These are phyloP conservation scores for Gymnocheta viridis DNA, from an alignment of 2,888 invertebrate genomes.

Conservation along the genomic window DNA sequence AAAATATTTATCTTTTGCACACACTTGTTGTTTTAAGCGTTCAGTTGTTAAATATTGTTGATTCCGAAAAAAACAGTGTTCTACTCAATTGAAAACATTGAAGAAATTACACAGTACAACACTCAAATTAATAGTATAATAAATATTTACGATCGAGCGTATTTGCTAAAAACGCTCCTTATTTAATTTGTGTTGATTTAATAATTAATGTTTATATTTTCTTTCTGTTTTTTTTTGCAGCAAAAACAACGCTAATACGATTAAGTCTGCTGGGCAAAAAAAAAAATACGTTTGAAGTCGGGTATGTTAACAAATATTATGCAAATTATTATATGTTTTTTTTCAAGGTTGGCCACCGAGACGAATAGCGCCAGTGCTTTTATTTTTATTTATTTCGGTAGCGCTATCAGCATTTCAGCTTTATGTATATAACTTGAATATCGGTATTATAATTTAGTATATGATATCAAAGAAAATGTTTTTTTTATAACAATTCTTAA, in stretches of 20 bases:
- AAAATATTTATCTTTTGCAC: not conserved
- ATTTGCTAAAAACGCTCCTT: slow-evolving; percentile 41
- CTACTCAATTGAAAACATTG: slow-evolving; percentile 38
- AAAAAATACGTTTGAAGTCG: not conserved
- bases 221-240: not conserved
- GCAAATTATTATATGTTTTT: slow-evolving; percentile 36
- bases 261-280: not conserved
- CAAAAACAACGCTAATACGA: not conserved
- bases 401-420: too few relatives aligned
- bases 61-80: slow-evolving; percentile 3
- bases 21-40: not conserved
- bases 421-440: too few relatives aligned
- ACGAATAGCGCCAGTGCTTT: too few relatives aligned
- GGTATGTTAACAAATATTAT: slow-evolving; percentile 53
- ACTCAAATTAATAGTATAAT: not conserved
- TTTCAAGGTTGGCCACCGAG: not conserved
- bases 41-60: not conserved
- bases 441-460: too few relatives aligned
- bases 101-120: slow-evolving; percentile 26
- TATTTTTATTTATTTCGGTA: too few relatives aligned
- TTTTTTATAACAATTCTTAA: too few relatives aligned
- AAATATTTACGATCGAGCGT: not conserved
- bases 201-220: not conserved
- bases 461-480: too few relatives aligned
- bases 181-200: slow-evolving; percentile 34